Evolutionary conservation across 1,140 invertebrate genomes (phyloP).

Genomic region (Heterodera carotae): DNA sequence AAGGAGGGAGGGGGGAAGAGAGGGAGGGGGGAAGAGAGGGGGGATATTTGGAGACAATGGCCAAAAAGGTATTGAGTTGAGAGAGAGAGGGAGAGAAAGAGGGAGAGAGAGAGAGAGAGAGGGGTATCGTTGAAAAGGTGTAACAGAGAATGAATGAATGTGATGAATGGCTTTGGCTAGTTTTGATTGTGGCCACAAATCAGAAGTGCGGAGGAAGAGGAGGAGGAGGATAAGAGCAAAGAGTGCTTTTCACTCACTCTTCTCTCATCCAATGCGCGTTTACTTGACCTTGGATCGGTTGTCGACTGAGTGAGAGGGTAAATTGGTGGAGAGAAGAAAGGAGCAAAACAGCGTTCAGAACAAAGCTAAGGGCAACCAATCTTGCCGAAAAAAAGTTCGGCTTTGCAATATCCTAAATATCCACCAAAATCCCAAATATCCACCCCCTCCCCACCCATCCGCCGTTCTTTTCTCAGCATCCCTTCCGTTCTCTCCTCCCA

Average conservation of each 20-base stretch:
- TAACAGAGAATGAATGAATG: not conserved
- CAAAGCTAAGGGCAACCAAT: too few relatives aligned
- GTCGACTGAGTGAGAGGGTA: too few relatives aligned
- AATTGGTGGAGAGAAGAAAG: not conserved
- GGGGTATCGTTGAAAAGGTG: not conserved
- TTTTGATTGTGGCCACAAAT: not conserved
- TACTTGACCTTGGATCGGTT: not conserved
- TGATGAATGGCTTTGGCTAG: not conserved
- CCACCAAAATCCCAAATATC: not conserved
- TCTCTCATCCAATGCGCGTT: not conserved
- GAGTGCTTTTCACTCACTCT: not conserved
- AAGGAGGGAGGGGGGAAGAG: not conserved
- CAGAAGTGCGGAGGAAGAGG: not conserved
- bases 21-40: not conserved
- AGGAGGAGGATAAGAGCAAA: not conserved
- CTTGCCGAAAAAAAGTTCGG: too few relatives aligned
- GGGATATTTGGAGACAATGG: slow-evolving; percentile 5
- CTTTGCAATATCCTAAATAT: too few relatives aligned
- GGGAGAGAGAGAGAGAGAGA: too few relatives aligned
- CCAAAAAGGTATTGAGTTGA: not conserved
- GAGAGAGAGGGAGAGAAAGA: too few relatives aligned
- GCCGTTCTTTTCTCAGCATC: not conserved
- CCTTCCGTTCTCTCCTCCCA: too few relatives aligned
- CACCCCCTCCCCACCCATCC: not conserved
- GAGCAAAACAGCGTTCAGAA: too few relatives aligned